Conservation (phyloP, 2,888 invertebrate species). For the Macrophya alboannulata region DNA sequence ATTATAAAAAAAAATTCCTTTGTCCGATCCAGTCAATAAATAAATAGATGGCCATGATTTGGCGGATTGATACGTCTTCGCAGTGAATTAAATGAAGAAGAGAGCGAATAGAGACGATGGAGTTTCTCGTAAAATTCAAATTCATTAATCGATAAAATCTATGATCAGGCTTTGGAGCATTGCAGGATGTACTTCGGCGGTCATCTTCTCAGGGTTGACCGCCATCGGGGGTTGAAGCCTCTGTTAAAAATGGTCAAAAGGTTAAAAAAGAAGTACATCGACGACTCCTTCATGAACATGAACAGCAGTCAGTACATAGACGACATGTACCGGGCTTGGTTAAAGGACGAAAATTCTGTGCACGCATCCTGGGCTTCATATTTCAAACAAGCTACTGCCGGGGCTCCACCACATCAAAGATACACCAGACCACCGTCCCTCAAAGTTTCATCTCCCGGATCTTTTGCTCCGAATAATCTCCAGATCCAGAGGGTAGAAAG, state of each 20-base stretch:
- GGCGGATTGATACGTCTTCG: not conserved
- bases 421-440: constrained; percentile 21
- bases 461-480: constrained; percentile 38
- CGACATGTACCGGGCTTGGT: constrained; percentile 72
- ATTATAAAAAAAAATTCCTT: not conserved
- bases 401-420: not conserved
- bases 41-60: not conserved
- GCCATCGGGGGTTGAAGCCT: constrained; percentile 13
- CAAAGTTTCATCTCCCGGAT: not conserved
- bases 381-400: constrained; percentile 64
- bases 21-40: not conserved
- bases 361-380: constrained; percentile 70
- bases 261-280: constrained; percentile 8
- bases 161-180: not conserved
- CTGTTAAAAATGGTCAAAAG: constrained; percentile 54
- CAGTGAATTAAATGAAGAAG: not conserved
- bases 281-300: constrained; percentile 68
- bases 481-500: constrained; percentile 30
- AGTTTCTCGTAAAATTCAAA: not conserved
- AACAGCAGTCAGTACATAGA: constrained; percentile 72
- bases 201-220: not conserved
- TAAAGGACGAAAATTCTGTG: constrained; percentile 69
- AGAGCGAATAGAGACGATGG: not conserved
- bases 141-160: not conserved
- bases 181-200: not conserved